Conservation (phyloP, 2,797 vertebrate species). For the Esox masquinongy region DNA sequence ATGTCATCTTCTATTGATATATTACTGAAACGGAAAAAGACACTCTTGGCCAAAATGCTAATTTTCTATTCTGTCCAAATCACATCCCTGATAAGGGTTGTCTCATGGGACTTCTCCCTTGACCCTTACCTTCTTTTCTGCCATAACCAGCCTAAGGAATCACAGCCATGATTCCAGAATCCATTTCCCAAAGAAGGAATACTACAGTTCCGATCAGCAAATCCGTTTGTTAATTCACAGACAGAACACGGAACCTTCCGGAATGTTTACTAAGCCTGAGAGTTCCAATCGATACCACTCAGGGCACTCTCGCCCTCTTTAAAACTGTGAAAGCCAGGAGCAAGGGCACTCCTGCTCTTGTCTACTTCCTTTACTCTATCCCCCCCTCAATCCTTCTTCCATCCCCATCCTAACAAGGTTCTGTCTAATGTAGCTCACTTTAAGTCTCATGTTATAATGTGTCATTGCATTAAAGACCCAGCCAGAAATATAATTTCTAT, state of each 20-base stretch:
- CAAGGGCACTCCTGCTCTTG: constrained; percentile 15
- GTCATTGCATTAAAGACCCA: constrained; percentile 9
- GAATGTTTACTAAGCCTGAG: constrained; percentile 22
- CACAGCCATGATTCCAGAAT: constrained; percentile 10
- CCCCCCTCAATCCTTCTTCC: background rate
- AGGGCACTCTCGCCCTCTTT: constrained; percentile 36
- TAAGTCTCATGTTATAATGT: background rate
- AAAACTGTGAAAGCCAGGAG: constrained; percentile 26
- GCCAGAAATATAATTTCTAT: background rate
- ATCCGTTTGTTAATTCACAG: constrained; percentile 35
- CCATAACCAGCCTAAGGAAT: background rate
- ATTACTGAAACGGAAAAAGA: no score
- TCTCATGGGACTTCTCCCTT: background rate
- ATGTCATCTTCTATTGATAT: no score
- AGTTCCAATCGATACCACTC: constrained; percentile 69
- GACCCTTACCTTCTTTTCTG: background rate
- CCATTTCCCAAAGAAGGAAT: constrained; percentile 17
- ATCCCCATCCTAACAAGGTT: background rate
- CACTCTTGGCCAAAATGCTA: no score
- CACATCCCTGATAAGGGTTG: background rate
- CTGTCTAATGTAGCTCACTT: background rate
- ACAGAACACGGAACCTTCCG: constrained; percentile 12
- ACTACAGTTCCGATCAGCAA: constrained; percentile 20
- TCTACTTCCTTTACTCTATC: background rate
- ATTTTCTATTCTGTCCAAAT: background rate